Evolutionary conservation across 2,888 invertebrate species (phyloP).

Genomic region (Drosophila sordidula): DNA sequence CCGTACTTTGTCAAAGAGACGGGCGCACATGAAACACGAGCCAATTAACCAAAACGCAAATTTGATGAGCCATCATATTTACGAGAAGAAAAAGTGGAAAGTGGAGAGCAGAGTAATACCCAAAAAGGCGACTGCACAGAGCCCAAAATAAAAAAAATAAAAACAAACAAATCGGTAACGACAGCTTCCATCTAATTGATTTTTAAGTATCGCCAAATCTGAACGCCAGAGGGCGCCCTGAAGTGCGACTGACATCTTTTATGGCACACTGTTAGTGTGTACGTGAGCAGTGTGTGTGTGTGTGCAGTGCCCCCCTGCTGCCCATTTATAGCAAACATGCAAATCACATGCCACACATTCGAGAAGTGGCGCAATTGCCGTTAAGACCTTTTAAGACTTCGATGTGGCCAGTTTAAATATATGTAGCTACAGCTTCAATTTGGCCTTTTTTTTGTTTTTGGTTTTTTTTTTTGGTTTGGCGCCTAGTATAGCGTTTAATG

Average conservation of each 20-base stretch:
- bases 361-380: conserved; percentile 70
- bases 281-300: neutral
- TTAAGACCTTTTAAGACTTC: conserved; percentile 57
- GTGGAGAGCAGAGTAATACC: conserved; percentile 13
- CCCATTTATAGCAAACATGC: conserved; percentile 60
- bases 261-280: conserved; percentile 28
- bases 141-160: conserved; percentile 16
- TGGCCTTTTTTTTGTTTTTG: conserved; percentile 8
- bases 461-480: conserved; percentile 48
- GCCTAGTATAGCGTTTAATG: conserved; percentile 39
- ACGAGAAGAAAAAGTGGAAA: conserved; percentile 14
- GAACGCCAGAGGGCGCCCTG: conserved; percentile 46
- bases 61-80: conserved; percentile 58
- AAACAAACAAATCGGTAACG: conserved; percentile 35
- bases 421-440: neutral
- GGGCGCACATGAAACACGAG: conserved; percentile 24
- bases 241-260: conserved; percentile 30
- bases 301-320: conserved; percentile 24
- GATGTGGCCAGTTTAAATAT: conserved; percentile 29
- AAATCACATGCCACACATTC: conserved; percentile 57
- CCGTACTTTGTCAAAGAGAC: conserved; percentile 27
- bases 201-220: conserved; percentile 51
- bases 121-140: neutral
- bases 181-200: conserved; percentile 62
- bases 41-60: conserved; percentile 61